Evolutionary conservation across 2,797 vertebrate species (phyloP).

Genomic region (Lepilemur ruficaudatus): DNA sequence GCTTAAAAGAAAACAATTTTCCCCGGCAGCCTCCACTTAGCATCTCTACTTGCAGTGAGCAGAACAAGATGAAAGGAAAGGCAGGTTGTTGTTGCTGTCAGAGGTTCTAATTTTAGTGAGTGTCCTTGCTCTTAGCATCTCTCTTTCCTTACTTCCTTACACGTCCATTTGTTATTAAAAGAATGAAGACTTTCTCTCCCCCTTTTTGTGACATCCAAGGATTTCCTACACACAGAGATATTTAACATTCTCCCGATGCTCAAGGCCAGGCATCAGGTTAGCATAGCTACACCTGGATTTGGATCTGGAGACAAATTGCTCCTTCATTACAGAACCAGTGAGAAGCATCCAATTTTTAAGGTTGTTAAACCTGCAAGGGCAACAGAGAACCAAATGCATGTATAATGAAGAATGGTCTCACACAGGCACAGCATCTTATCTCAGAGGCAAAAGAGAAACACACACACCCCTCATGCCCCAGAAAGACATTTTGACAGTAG

Average conservation of each 20-base stretch:
- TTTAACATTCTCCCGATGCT: constrained; percentile 74
- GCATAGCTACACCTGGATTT: constrained; percentile 79
- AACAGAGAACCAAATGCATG: constrained; percentile 78
- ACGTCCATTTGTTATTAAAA: not conserved
- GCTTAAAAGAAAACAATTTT: not conserved
- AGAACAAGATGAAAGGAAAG: not conserved
- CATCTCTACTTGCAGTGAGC: not conserved
- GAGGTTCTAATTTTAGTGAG: not conserved
- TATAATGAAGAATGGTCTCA: constrained; percentile 74
- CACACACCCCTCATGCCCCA: not conserved
- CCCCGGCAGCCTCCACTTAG: not conserved
- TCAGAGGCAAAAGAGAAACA: constrained; percentile 44
- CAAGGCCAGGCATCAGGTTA: constrained; percentile 80
- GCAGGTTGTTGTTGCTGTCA: not conserved
- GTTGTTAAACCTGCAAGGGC: constrained; percentile 82
- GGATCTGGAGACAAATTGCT: constrained; percentile 81
- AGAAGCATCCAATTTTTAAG: constrained; percentile 80
- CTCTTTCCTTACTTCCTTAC: not conserved
- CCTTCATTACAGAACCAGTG: constrained; percentile 82
- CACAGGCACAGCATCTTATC: constrained; percentile 61
- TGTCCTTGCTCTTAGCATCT: not conserved
- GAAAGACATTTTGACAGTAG: not conserved
- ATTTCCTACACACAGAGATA: constrained; percentile 37
- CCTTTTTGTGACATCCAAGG: constrained; percentile 22
- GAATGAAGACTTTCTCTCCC: rapidly evolving